Percentiles rank a stretch among this genome's conserved stretches.
These are phyloP conservation scores for Gryllus longicercus DNA, from an alignment of 2,888 invertebrate genomes.

Conservation along the genomic window DNA sequence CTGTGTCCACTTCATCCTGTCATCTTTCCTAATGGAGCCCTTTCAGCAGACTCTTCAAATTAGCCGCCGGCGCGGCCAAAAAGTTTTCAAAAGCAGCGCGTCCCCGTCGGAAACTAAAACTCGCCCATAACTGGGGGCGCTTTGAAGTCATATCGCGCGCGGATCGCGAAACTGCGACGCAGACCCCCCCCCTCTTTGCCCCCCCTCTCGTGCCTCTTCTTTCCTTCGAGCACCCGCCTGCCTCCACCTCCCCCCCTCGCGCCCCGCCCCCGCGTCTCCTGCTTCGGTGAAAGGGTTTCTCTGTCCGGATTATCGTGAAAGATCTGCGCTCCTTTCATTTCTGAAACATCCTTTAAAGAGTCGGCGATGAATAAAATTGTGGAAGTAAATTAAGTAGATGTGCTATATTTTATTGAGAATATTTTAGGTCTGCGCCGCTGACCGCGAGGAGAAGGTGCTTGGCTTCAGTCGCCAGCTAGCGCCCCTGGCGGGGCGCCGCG, in stretches of 20 bases:
- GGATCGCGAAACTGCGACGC: background rate
- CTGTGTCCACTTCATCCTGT: constrained; percentile 9
- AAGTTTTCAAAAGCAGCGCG: background rate
- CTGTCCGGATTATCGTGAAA: constrained; percentile 17
- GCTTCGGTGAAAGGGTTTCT: background rate
- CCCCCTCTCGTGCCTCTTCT: background rate
- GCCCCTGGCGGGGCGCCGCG: no score
- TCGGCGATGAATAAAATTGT: constrained; percentile 10
- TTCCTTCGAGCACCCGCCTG: background rate
- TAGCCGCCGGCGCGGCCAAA: background rate
- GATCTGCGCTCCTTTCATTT: constrained; percentile 17
- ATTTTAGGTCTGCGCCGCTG: background rate
- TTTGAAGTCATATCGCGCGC: constrained; percentile 10
- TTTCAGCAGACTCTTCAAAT: background rate
- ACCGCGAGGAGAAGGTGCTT: background rate
- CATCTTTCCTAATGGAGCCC: constrained; percentile 10
- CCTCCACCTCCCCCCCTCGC: background rate
- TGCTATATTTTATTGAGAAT: constrained; percentile 17
- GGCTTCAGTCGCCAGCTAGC: no score
- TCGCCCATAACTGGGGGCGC: constrained; percentile 17
- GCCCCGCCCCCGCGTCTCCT: background rate
- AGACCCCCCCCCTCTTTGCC: background rate
- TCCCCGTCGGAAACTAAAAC: constrained; percentile 7
- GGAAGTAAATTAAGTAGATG: constrained; percentile 17
- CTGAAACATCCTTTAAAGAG: background rate